phyloP scores from a whole-genome alignment of 2,797 vertebrate genomes.

The Alca torda region DNA sequence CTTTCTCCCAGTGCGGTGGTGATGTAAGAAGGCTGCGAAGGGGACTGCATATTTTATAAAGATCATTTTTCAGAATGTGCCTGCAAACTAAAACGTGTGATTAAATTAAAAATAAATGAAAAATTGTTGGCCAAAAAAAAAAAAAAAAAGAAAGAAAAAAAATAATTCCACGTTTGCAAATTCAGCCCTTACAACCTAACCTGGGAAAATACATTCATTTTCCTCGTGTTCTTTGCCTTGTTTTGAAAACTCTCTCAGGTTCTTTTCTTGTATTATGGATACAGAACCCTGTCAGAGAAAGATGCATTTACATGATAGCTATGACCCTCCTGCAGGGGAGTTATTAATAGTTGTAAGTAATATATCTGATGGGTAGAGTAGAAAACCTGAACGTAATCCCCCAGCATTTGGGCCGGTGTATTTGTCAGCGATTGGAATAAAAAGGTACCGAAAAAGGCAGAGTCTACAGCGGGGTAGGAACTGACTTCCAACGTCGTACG shows the following conservation, averaged over 20 bases:
- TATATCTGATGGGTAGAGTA: background rate
- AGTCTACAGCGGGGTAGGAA: background rate
- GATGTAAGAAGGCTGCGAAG: background rate
- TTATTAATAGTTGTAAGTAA: conserved; percentile 40
- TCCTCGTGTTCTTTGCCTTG: background rate
- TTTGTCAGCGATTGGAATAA: background rate
- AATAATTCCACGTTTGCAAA: background rate
- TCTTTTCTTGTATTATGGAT: background rate
- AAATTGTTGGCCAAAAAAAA: background rate
- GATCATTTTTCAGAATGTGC: conserved; percentile 35
- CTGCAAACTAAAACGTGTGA: conserved; percentile 39
- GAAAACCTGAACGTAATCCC: background rate
- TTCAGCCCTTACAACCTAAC: background rate
- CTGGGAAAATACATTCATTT: conserved; percentile 1
- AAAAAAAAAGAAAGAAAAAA: background rate
- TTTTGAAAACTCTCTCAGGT: conserved; percentile 17
- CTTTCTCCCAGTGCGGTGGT: background rate
- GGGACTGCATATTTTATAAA: conserved; percentile 50
- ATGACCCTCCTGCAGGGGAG: background rate
- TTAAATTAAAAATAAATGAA: conserved; percentile 54
- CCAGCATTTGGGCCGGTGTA: background rate
- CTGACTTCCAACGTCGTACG: background rate
- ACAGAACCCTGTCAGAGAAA: background rate
- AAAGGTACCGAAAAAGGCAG: background rate
- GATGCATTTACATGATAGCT: background rate